Conservation (phyloP, 2,888 invertebrate genomes). For the Herminia tarsipennalis region DNA sequence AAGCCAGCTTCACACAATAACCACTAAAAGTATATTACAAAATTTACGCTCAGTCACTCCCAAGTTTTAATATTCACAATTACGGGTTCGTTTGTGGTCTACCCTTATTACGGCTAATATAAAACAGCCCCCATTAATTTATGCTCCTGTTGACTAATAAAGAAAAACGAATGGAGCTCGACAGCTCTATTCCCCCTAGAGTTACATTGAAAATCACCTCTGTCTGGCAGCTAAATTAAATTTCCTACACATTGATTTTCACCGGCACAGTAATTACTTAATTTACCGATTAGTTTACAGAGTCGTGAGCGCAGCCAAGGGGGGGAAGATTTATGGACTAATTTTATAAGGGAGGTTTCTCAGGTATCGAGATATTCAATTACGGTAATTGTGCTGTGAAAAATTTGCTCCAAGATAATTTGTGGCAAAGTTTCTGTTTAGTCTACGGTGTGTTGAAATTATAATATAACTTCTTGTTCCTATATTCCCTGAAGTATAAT, state of each 20-base stretch:
- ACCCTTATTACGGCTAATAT: slow-evolving; percentile 44
- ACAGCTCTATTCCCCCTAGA: slow-evolving; percentile 42
- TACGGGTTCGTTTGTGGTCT: slow-evolving; percentile 29
- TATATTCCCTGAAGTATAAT: no score
- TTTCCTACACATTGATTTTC: slow-evolving; percentile 78
- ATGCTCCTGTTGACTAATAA: slow-evolving; percentile 52
- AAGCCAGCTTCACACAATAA: background rate
- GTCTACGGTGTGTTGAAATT: background rate
- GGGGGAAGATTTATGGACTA: slow-evolving; percentile 68
- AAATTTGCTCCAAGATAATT: slow-evolving; percentile 30
- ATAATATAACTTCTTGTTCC: no score
- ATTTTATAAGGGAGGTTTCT: slow-evolving; percentile 55
- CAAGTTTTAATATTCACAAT: slow-evolving; percentile 35
- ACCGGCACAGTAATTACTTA: slow-evolving; percentile 73
- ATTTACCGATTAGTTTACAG: slow-evolving; percentile 77
- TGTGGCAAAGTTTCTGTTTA: slow-evolving; percentile 8
- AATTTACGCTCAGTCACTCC: slow-evolving; percentile 26
- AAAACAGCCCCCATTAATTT: slow-evolving; percentile 54
- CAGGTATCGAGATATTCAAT: slow-evolving; percentile 54
- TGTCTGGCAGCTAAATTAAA: slow-evolving; percentile 71
- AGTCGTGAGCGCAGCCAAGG: slow-evolving; percentile 59
- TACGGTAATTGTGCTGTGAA: slow-evolving; percentile 45
- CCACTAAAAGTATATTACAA: slow-evolving; percentile 4
- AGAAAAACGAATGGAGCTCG: slow-evolving; percentile 55
- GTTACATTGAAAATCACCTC: slow-evolving; percentile 62